These are phyloP conservation scores for Hybos culiciformis DNA, from an alignment of 2,888 invertebrate genomes.

Conservation along the genomic window DNA sequence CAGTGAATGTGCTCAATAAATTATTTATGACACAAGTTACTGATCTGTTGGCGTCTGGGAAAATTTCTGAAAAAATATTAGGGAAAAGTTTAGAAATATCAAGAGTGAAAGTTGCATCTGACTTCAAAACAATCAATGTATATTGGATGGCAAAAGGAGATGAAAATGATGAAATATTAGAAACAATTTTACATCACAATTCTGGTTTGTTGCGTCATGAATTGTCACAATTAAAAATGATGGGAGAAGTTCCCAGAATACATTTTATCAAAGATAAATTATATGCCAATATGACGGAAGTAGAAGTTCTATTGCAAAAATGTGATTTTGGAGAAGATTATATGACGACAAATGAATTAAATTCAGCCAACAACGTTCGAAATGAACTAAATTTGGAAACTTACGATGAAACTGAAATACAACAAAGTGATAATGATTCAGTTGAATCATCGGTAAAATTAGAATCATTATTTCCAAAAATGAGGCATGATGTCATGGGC, in stretches of 20 bases:
- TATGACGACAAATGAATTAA: conserved; percentile 32
- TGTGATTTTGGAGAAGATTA: conserved; percentile 60
- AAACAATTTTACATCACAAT: conserved; percentile 41
- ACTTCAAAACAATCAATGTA: conserved; percentile 53
- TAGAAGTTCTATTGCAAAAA: conserved; percentile 44
- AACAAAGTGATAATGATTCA: conserved; percentile 17
- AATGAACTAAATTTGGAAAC: conserved; percentile 12
- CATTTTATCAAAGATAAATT: conserved; percentile 57
- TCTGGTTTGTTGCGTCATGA: conserved; percentile 54
- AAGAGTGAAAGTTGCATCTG: conserved; percentile 50
- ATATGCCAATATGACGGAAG: conserved; percentile 39
- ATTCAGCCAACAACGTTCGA: conserved; percentile 22
- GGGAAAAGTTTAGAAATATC: conserved; percentile 56
- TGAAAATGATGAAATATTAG: conserved; percentile 33
- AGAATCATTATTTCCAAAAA: conserved; percentile 42
- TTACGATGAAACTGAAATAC: background rate
- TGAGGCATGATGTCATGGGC: conserved; percentile 58
- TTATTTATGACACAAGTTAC: conserved; percentile 69
- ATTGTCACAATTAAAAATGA: conserved; percentile 53
- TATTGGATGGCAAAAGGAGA: conserved; percentile 53
- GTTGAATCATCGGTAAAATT: conserved; percentile 24
- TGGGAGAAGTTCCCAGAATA: conserved; percentile 63
- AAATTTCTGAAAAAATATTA: conserved; percentile 43
- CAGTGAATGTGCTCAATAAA: conserved; percentile 51
- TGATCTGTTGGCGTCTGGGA: conserved; percentile 62